Evolutionary conservation across 2,113 vertebrate species (phyloP).

Genomic region (Tachysurus fulvidraco): DNA sequence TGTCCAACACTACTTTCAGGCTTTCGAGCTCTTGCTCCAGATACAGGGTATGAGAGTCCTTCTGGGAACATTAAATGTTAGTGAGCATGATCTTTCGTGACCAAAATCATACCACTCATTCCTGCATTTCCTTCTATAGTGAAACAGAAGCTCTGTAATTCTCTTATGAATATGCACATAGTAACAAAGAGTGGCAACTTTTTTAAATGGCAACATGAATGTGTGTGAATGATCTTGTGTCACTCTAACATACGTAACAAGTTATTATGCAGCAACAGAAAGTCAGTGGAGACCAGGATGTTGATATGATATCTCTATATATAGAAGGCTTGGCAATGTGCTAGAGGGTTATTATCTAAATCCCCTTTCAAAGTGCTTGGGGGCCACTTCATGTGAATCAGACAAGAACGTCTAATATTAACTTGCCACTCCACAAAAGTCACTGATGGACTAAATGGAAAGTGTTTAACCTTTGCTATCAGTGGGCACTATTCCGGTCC

Average conservation of each 20-base stretch:
- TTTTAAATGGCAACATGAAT: background rate
- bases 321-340: constrained; percentile 32
- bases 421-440: constrained; percentile 47
- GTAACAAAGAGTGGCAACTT: background rate
- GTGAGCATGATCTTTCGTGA: background rate
- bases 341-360: constrained; percentile 47
- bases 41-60: constrained; percentile 87
- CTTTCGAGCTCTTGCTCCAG: constrained; percentile 94
- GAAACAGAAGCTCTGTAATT: background rate
- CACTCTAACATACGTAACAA: background rate
- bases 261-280: background rate
- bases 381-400: constrained; percentile 52
- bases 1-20: constrained; percentile 92
- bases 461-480: constrained; percentile 11
- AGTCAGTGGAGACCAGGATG: background rate
- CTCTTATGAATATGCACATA: background rate
- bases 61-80: constrained; percentile 67
- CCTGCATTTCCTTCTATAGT: background rate
- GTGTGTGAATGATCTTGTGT: background rate
- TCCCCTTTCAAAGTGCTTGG: constrained; percentile 43
- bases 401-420: constrained; percentile 38
- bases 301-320: constrained; percentile 23
- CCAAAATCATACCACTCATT: background rate
- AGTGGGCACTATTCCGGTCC: constrained; percentile 8
- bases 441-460: background rate